These are phyloP conservation scores for Euwallacea fornicatus DNA, from an alignment of 1,140 invertebrate species.

Conservation along the genomic window DNA sequence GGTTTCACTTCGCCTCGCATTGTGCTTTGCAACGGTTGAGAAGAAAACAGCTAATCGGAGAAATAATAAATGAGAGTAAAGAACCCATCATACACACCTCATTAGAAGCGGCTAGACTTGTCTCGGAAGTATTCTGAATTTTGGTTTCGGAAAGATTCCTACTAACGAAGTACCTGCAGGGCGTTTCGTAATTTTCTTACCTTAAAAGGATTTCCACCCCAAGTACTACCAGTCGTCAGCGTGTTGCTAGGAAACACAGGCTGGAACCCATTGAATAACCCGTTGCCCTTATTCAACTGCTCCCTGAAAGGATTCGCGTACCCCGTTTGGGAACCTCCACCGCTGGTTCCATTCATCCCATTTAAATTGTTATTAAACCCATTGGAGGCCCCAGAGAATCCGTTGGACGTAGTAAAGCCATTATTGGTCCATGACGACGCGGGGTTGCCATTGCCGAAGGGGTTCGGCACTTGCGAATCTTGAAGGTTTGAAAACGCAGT, in stretches of 20 bases:
- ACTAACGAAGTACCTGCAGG: no score
- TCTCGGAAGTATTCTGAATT: no score
- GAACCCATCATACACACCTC: no score
- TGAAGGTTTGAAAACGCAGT: constrained; percentile 42
- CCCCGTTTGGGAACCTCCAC: constrained; percentile 10
- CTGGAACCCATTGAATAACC: constrained; percentile 45
- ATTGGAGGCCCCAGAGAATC: constrained; percentile 9
- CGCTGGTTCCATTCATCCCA: constrained; percentile 19
- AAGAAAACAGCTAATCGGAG: no score
- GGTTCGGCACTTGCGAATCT: constrained; percentile 39
- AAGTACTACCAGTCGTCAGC: constrained; percentile 38
- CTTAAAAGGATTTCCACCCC: constrained; percentile 52
- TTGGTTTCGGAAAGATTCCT: no score
- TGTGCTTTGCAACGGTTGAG: no score
- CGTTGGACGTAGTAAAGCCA: constrained; percentile 26
- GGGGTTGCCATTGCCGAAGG: constrained; percentile 19
- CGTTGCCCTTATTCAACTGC: constrained; percentile 40
- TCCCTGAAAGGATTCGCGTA: constrained; percentile 45
- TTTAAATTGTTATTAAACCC: constrained; percentile 23
- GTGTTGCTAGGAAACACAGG: constrained; percentile 39
- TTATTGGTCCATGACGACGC: constrained; percentile 23
- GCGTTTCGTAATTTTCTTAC: constrained; percentile 34
- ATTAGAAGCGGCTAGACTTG: no score
- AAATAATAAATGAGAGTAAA: no score
- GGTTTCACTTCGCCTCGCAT: no score